Evolutionary conservation across 2,888 invertebrate genomes (phyloP).

Genomic region (Archips xylosteana): DNA sequence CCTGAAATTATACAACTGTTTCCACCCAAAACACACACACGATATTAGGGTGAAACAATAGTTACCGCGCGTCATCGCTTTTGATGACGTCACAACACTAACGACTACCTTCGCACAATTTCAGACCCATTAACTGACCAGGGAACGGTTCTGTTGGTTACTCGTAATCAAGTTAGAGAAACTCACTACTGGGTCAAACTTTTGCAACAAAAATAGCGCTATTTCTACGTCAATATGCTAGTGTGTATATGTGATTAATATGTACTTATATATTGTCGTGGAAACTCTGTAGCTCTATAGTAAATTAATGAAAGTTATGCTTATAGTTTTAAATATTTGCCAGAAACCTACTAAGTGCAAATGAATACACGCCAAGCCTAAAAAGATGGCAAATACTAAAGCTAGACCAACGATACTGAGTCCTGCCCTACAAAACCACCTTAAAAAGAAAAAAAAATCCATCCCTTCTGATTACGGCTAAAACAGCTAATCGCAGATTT

Average conservation of each 20-base stretch:
- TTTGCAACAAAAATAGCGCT: conserved; percentile 2
- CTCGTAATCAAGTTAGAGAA: conserved; percentile 9
- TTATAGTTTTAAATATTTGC: not conserved
- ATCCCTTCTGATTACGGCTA: too few relatives aligned
- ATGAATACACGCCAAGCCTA: too few relatives aligned
- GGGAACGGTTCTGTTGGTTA: conserved; percentile 20
- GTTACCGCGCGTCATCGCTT: conserved; percentile 5
- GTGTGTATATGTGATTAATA: not conserved
- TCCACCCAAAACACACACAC: conserved; percentile 8
- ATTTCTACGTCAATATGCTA: not conserved
- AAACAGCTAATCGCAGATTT: too few relatives aligned
- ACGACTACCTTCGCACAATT: conserved; percentile 9
- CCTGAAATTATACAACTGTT: not conserved
- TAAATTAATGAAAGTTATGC: not conserved
- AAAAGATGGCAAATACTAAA: too few relatives aligned
- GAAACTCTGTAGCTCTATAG: not conserved
- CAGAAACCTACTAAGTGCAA: too few relatives aligned
- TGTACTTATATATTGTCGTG: conserved; percentile 5
- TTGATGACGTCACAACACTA: conserved; percentile 14
- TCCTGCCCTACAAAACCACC: too few relatives aligned
- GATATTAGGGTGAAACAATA: conserved; percentile 7
- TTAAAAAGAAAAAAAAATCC: too few relatives aligned
- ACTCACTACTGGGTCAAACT: conserved; percentile 19
- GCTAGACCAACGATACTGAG: too few relatives aligned
- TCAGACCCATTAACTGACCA: conserved; percentile 6